Evolutionary conservation across 2,888 invertebrate species (phyloP).

Genomic region (Oegoconia quadripuncta): DNA sequence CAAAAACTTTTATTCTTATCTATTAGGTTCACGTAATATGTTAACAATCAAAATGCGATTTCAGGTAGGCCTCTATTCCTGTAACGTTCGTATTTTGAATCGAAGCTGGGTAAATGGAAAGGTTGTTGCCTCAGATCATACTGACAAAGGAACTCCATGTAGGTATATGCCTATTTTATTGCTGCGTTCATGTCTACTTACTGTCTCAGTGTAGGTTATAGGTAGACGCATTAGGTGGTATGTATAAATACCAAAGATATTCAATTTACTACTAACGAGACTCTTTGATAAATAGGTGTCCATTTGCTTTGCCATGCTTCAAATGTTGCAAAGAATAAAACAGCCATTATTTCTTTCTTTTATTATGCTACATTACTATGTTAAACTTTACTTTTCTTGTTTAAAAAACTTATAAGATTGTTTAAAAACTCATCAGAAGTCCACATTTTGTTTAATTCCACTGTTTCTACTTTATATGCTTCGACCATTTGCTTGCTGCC

Average conservation of each 20-base stretch:
- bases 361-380: too few relatives aligned
- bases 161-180: too few relatives aligned
- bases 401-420: constrained; percentile 8
- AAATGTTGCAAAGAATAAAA: too few relatives aligned
- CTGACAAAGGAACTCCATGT: too few relatives aligned
- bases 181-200: too few relatives aligned
- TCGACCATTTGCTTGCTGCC: constrained; percentile 81
- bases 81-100: too few relatives aligned
- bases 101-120: too few relatives aligned
- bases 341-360: too few relatives aligned
- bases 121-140: too few relatives aligned
- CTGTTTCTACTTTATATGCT: constrained; percentile 84
- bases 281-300: not conserved
- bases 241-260: not conserved
- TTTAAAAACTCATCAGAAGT: constrained; percentile 80
- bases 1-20: not conserved
- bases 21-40: not conserved
- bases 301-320: too few relatives aligned
- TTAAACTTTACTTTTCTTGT: constrained; percentile 36
- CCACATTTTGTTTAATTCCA: constrained; percentile 81
- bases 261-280: not conserved
- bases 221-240: not conserved
- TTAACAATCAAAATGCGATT: not conserved
- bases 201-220: too few relatives aligned
- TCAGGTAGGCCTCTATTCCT: not conserved